phyloP scores from a whole-genome alignment of 2,888 invertebrate genomes.

The Habroteleia sp. region DNA sequence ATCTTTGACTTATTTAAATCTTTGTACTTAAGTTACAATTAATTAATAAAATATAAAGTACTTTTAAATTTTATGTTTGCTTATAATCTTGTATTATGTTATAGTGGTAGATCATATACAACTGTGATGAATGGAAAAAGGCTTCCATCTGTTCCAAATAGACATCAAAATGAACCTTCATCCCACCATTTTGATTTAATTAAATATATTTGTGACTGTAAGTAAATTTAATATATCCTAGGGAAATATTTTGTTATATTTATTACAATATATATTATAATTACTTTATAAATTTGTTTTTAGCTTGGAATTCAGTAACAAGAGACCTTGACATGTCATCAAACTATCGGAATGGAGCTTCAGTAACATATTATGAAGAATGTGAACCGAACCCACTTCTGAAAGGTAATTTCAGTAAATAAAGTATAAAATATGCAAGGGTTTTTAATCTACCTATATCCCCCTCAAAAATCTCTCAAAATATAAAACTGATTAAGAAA shows the following conservation, averaged over 20 bases:
- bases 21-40: no score
- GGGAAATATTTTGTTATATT: no score
- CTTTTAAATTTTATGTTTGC: no score
- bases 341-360: conserved; percentile 81
- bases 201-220: conserved; percentile 88
- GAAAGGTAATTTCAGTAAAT: conserved; percentile 70
- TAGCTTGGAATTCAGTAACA: conserved; percentile 82
- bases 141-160: conserved; percentile 73
- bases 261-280: no score
- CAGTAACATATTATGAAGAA: conserved; percentile 86
- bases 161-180: conserved; percentile 76
- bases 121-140: conserved; percentile 79
- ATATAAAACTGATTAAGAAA: no score
- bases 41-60: no score
- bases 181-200: conserved; percentile 90
- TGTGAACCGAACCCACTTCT: conserved; percentile 79
- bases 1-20: no score
- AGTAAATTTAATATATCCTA: conserved; percentile 57
- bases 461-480: no score
- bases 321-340: conserved; percentile 82
- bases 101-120: conserved; percentile 76
- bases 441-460: no score
- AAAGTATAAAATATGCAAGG: not conserved
- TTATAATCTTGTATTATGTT: no score
- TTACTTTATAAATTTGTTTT: no score